Percentiles rank a stretch among this genome's conserved stretches.
Evolutionary conservation across 2,113 vertebrate species (phyloP).

Genomic region (Ornithorhynchus anatinus): DNA sequence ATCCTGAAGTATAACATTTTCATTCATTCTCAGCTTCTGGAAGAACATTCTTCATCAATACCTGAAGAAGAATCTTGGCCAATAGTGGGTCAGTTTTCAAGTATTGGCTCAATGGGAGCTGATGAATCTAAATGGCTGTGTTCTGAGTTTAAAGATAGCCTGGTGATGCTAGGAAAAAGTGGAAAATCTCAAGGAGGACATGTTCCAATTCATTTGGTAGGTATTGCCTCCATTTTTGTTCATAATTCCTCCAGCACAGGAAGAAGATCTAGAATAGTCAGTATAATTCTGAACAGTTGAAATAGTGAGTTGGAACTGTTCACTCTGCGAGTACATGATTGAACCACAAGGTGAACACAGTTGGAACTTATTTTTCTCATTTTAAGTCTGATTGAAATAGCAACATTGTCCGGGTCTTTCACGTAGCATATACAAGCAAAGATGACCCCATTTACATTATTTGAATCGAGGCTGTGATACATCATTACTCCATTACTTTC

Average conservation of each 20-base stretch:
- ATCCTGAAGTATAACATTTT: not conserved
- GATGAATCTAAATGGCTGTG: constrained; percentile 93
- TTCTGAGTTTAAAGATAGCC: constrained; percentile 88
- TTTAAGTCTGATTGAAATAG: too few relatives aligned
- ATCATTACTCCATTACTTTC: too few relatives aligned
- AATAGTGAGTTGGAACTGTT: too few relatives aligned
- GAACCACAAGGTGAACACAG: too few relatives aligned
- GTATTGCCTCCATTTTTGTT: not conserved
- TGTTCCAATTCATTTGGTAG: constrained; percentile 83
- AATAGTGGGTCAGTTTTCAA: constrained; percentile 93
- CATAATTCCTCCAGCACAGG: not conserved
- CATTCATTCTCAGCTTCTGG: constrained; percentile 71
- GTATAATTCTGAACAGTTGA: too few relatives aligned
- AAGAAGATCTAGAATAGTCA: not conserved
- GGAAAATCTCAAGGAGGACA: constrained; percentile 37
- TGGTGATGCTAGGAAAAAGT: constrained; percentile 72
- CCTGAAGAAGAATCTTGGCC: constrained; percentile 80
- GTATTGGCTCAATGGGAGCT: constrained; percentile 92
- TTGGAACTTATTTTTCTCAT: too few relatives aligned
- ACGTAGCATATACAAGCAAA: too few relatives aligned
- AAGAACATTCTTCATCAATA: constrained; percentile 61
- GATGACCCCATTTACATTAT: too few relatives aligned
- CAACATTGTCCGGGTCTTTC: too few relatives aligned
- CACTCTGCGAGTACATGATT: too few relatives aligned
- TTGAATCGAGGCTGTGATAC: too few relatives aligned